A percentile compares a stretch with the other conserved stretches of the same genome.
These are phyloP conservation scores for Orussus abietinus DNA, from an alignment of 1,140 invertebrate species.

Conservation along the genomic window DNA sequence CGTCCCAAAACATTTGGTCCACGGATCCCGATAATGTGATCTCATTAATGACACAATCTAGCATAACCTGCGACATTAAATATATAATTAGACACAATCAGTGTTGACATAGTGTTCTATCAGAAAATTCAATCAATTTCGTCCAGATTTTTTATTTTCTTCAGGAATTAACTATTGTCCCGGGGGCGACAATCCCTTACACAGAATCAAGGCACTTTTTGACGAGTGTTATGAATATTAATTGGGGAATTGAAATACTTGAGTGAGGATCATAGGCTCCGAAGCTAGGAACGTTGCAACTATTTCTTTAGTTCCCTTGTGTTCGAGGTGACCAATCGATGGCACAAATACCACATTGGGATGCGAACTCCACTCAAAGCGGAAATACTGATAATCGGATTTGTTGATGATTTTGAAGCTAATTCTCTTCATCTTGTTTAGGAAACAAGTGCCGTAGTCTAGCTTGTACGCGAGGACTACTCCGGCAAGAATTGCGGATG, in stretches of 20 bases:
- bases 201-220: too few relatives aligned
- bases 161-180: too few relatives aligned
- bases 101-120: too few relatives aligned
- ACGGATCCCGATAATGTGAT: constrained; percentile 15
- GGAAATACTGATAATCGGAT: constrained; percentile 24
- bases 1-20: constrained; percentile 27
- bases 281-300: constrained; percentile 28
- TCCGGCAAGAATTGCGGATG: too few relatives aligned
- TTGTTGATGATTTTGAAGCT: constrained; percentile 36
- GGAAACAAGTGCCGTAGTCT: constrained; percentile 31
- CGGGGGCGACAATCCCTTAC: too few relatives aligned
- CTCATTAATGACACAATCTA: constrained; percentile 27
- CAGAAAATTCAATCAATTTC: too few relatives aligned
- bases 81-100: too few relatives aligned
- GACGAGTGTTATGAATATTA: too few relatives aligned
- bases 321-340: constrained; percentile 31
- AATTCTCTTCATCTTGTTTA: constrained; percentile 29
- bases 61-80: constrained; percentile 18
- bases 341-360: constrained; percentile 30
- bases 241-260: constrained; percentile 29
- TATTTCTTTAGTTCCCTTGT: constrained; percentile 25
- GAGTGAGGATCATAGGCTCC: constrained; percentile 18
- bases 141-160: background rate
- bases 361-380: constrained; percentile 34
- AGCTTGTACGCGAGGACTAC: constrained; percentile 23